phyloP scores from a whole-genome alignment of 2,888 invertebrate species.

The Brachypalpus laphriformis region DNA sequence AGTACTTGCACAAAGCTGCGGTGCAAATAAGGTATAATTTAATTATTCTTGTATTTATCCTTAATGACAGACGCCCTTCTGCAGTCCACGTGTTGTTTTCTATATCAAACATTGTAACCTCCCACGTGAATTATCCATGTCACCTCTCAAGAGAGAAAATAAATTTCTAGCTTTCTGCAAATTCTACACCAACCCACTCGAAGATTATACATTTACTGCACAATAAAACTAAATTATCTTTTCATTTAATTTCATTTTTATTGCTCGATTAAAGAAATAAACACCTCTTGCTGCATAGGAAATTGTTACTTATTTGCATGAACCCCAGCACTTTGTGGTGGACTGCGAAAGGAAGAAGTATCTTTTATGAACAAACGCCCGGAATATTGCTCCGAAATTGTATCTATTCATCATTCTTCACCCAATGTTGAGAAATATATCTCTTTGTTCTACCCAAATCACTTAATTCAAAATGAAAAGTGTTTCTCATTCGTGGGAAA shows the following conservation, averaged over 20 bases:
- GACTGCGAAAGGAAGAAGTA: neutral
- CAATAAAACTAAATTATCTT: slow-evolving; percentile 25
- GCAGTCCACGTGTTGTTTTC: too few species aligned
- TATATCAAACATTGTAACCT: neutral
- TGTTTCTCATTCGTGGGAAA: neutral
- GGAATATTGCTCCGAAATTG: neutral
- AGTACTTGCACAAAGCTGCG: too few species aligned
- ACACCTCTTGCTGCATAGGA: neutral
- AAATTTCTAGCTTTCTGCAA: neutral
- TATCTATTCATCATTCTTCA: slow-evolving; percentile 10
- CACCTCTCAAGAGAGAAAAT: neutral
- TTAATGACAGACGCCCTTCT: too few species aligned
- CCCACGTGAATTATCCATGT: neutral
- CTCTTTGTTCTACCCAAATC: neutral
- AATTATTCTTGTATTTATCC: too few species aligned
- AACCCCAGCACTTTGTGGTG: neutral
- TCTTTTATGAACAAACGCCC: neutral
- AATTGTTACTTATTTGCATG: neutral
- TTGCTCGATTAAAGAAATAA: slow-evolving; percentile 14
- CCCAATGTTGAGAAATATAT: too few species aligned
- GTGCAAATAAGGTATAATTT: too few species aligned
- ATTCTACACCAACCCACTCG: neutral
- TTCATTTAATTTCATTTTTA: slow-evolving; percentile 33
- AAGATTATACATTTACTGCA: slow-evolving; percentile 9
- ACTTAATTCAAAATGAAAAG: neutral